A percentile compares a stretch with the other conserved stretches of the same genome.
Evolutionary conservation across 2,888 invertebrate genomes (phyloP).

Genomic region (Andrena minutula): DNA sequence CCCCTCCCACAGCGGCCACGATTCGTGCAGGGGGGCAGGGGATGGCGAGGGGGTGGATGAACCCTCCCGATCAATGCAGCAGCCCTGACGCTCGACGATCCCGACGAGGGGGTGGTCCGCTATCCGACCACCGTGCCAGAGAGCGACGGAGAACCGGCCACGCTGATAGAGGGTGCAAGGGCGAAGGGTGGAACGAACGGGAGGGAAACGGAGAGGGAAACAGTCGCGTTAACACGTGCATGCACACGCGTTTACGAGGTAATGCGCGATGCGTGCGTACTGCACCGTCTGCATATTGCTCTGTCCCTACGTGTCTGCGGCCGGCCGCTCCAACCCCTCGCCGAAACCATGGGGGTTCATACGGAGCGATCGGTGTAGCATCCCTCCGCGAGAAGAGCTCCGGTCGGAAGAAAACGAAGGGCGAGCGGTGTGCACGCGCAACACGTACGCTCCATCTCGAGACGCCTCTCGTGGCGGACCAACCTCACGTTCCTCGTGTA

Average conservation of each 20-base stretch:
- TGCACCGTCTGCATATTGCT: slow-evolving; percentile 41
- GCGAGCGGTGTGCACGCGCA: neutral
- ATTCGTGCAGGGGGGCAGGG: slow-evolving; percentile 47
- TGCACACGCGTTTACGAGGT: slow-evolving; percentile 53
- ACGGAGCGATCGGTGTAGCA: neutral
- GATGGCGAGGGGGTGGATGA: slow-evolving; percentile 60
- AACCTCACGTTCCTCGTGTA: too few relatives aligned
- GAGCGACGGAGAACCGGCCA: slow-evolving; percentile 29
- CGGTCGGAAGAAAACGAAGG: neutral
- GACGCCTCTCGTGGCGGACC: too few relatives aligned
- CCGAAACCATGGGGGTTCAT: neutral
- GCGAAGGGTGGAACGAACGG: neutral
- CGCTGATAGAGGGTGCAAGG: neutral
- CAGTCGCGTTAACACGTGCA: slow-evolving; percentile 51
- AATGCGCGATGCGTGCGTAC: slow-evolving; percentile 50
- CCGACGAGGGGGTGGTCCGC: slow-evolving; percentile 61
- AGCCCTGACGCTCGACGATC: slow-evolving; percentile 79
- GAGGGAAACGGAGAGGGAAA: slow-evolving; percentile 23
- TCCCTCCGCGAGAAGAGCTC: neutral
- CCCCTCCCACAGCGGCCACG: slow-evolving; percentile 47
- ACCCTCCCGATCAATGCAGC: slow-evolving; percentile 82
- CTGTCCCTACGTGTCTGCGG: slow-evolving; percentile 1
- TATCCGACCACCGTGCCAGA: slow-evolving; percentile 44
- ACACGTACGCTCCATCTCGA: slow-evolving; percentile 19
- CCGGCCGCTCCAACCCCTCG: neutral